phyloP scores from a whole-genome alignment of 2,113 vertebrate genomes.

The Bagarius yarrelli region DNA sequence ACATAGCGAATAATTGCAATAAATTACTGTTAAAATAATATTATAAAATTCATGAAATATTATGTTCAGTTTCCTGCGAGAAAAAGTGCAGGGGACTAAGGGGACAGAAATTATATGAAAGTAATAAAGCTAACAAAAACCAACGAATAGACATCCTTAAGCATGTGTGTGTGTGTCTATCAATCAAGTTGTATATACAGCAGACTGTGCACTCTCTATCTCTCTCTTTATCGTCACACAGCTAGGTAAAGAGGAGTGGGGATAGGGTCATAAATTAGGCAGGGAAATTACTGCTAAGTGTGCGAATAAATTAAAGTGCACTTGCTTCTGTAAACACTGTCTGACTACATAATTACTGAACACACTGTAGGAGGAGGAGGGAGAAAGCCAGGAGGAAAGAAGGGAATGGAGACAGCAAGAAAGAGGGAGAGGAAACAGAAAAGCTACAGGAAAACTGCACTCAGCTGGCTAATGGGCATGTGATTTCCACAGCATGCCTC shows the following conservation, averaged over 20 bases:
- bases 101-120: background rate
- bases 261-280: slow-evolving; percentile 56
- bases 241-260: slow-evolving; percentile 40
- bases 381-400: slow-evolving; percentile 15
- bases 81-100: background rate
- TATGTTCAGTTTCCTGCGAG: background rate
- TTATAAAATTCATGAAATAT: background rate
- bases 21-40: slow-evolving; percentile 43
- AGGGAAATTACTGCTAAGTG: slow-evolving; percentile 62
- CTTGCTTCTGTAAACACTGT: slow-evolving; percentile 62
- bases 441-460: background rate
- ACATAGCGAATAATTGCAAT: slow-evolving; percentile 17
- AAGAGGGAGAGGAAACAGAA: background rate
- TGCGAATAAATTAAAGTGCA: slow-evolving; percentile 63
- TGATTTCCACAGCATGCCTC: slow-evolving; percentile 16
- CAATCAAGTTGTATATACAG: slow-evolving; percentile 37
- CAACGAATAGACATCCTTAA: slow-evolving; percentile 7
- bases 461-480: slow-evolving; percentile 10
- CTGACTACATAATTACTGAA: slow-evolving; percentile 60
- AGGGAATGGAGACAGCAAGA: slow-evolving; percentile 26
- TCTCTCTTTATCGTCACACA: slow-evolving; percentile 23
- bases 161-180: slow-evolving; percentile 14
- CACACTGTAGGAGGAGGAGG: slow-evolving; percentile 45
- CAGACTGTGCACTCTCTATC: slow-evolving; percentile 30
- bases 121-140: background rate